These are phyloP conservation scores for Flexamia atlantica DNA, from an alignment of 2,888 invertebrate species.

Conservation along the genomic window DNA sequence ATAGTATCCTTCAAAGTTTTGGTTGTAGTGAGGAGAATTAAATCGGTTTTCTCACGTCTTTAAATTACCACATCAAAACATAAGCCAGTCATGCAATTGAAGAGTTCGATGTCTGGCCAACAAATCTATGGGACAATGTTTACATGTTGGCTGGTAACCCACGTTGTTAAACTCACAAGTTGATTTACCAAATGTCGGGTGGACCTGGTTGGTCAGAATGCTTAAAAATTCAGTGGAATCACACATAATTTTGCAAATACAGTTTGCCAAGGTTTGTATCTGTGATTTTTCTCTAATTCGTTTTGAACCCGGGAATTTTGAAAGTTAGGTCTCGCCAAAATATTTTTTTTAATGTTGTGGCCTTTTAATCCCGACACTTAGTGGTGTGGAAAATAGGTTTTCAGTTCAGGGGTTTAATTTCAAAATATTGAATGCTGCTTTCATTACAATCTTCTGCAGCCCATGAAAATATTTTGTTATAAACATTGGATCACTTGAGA, in stretches of 20 bases:
- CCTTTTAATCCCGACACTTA: not conserved
- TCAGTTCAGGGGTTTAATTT: not conserved
- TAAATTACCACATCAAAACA: too few species aligned
- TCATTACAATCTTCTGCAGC: not conserved
- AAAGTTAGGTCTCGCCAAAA: not conserved
- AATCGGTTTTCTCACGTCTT: not conserved
- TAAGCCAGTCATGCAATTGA: too few species aligned
- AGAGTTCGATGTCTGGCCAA: not conserved
- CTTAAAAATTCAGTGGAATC: not conserved
- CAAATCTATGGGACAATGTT: conserved; percentile 1
- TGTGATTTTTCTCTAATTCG: not conserved
- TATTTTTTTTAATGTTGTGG: conserved; percentile 1
- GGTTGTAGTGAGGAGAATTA: not conserved
- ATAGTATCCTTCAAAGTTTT: conserved; percentile 13
- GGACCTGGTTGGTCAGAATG: not conserved
- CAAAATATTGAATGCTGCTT: conserved; percentile 21
- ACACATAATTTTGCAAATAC: not conserved
- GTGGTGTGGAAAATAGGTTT: not conserved
- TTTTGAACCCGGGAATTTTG: not conserved
- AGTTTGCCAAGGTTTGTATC: not conserved
- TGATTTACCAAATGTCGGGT: not conserved
- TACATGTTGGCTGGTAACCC: not conserved
- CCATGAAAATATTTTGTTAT: not conserved
- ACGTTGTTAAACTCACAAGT: not conserved
- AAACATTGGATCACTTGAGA: not conserved